Evolutionary conservation across 1,140 invertebrate genomes (phyloP).

Genomic region (Megalopta genalis): DNA sequence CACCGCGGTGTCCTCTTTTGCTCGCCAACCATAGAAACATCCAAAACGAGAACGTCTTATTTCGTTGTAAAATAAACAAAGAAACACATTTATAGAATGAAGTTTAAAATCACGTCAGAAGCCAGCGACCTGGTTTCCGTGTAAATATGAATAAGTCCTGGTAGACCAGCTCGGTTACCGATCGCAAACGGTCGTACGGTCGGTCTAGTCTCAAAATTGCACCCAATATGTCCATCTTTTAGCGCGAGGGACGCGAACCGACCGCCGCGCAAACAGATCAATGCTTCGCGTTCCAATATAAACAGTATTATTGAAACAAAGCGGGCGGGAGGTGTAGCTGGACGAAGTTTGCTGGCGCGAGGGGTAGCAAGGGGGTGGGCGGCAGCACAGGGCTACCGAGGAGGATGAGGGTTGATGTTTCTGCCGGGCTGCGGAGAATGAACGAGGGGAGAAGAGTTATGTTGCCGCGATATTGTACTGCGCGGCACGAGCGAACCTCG

Average conservation of each 20-base stretch:
- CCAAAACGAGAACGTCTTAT: no score
- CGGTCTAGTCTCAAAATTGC: constrained; percentile 19
- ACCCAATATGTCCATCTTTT: constrained; percentile 64
- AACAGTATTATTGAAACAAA: constrained; percentile 81
- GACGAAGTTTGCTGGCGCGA: constrained; percentile 52
- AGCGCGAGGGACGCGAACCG: constrained; percentile 53
- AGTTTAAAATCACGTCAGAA: no score
- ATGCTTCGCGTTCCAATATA: constrained; percentile 80
- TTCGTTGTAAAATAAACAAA: no score
- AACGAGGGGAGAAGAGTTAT: constrained; percentile 69
- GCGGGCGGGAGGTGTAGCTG: constrained; percentile 73
- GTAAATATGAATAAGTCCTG: no score
- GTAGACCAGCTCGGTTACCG: background rate
- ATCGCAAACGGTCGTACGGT: background rate
- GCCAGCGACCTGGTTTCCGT: no score
- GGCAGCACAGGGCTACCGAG: constrained; percentile 61
- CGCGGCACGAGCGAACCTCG: constrained; percentile 73
- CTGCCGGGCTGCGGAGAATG: constrained; percentile 66
- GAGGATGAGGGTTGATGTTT: constrained; percentile 70
- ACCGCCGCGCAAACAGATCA: constrained; percentile 79
- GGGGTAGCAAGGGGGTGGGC: constrained; percentile 25
- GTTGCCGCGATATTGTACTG: constrained; percentile 69
- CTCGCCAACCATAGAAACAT: no score
- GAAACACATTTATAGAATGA: no score
- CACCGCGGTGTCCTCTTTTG: no score